Conservation (phyloP, 2,113 vertebrate species). For the Hepsetus odoe region DNA sequence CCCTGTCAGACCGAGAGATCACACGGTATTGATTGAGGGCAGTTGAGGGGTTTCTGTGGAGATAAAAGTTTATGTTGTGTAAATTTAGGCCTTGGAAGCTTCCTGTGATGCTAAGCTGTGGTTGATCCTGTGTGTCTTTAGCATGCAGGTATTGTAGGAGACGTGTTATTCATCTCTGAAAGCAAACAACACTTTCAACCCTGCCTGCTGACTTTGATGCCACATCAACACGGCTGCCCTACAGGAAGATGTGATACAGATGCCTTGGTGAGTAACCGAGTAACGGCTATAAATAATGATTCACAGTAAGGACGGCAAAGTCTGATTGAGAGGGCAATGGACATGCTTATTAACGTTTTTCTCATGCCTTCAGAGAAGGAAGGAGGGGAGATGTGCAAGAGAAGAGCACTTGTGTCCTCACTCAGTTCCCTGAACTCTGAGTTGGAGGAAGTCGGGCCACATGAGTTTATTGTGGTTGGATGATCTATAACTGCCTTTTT, state of each 20-base stretch:
- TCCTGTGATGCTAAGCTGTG: neutral
- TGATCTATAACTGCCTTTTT: conserved; percentile 21
- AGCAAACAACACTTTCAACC: conserved; percentile 39
- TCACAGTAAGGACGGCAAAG: conserved; percentile 6
- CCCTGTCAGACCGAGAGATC: too few species aligned
- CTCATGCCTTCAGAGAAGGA: conserved; percentile 6
- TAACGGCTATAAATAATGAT: conserved; percentile 38
- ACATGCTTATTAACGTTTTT: conserved; percentile 38
- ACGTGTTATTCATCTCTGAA: conserved; percentile 21
- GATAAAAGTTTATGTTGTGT: neutral
- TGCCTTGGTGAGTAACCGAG: conserved; percentile 18
- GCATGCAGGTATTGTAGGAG: conserved; percentile 2
- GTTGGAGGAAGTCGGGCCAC: conserved; percentile 16
- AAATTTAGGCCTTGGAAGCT: neutral
- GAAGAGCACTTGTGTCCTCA: conserved; percentile 17
- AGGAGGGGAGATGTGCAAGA: conserved; percentile 35
- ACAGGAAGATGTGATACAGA: conserved; percentile 34
- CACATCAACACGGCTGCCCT: conserved; percentile 35
- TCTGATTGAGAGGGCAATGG: conserved; percentile 33
- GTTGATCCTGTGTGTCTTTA: neutral
- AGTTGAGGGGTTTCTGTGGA: neutral
- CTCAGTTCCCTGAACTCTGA: conserved; percentile 8
- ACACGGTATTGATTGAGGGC: conserved; percentile 25
- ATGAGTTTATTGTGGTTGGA: neutral
- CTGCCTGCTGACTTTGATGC: conserved; percentile 32